Base-by-base conservation (phyloP, 2,797 vertebrate species). In the Parotocinclus haroldoi region DNA sequence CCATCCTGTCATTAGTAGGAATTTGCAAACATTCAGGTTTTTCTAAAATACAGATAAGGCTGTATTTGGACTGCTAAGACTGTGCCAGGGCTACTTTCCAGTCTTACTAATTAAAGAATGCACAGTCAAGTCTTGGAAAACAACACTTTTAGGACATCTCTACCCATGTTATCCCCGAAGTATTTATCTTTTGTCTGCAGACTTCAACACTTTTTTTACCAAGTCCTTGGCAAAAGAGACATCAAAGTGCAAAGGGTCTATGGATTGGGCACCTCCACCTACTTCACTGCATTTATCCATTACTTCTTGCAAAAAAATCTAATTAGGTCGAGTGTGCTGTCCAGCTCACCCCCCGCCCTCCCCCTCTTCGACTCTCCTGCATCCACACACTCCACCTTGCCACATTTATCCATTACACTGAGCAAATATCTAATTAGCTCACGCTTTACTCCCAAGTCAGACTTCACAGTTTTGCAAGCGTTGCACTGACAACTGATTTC, bases 401-500 rank as follows among this genome's bases (percentile, higher is more conserved):
- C 85, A 89, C 87, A 90, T 91, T 93, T 92, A 91, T 90, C 92
- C 91, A 92, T 93, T 91, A 93, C 90, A 85, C 67, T 88, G 88
- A 88, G 89, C 89, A 89, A 85, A 92, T 93, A 92, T 92, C 89
- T 91, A 93, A 93, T 94, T 93, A 93, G 89, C 89, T 89, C 84
- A 86, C 85, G 88, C 91, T 93, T 91, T 91, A 91, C 89, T 93
- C 90, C 90, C 89, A 84, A 91, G 89, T 92, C 87, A 89, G 88
- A 92, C 91, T 92, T 92, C 89, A 89, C 88, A 87, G 89, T 93
- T 93, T 90, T 93, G 90, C 91, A 92, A 93, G 91, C 89, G 88
- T 92, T 91, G 92, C 91, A 92, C 88, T 90, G 91, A 93, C 91
- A 92, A 90, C 89, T 91, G 91, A 92, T 92, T 93, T 93, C 91